Conservation (phyloP, 2,113 vertebrate genomes). For the Hystrix brachyura region DNA sequence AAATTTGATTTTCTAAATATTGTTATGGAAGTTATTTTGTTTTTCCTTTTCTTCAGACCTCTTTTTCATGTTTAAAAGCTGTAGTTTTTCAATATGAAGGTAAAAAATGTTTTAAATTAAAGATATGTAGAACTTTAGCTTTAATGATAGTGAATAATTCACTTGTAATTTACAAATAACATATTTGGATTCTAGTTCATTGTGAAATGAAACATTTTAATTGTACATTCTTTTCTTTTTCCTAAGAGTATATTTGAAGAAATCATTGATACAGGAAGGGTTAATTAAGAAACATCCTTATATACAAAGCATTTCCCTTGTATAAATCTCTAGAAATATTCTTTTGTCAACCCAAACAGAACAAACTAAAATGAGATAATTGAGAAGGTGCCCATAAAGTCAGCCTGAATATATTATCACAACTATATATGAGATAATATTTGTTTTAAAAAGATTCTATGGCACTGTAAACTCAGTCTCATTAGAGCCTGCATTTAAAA, state of each 20-base stretch:
- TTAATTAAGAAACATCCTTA: conserved; percentile 83
- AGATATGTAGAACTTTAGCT: conserved; percentile 74
- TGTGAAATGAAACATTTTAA: conserved; percentile 63
- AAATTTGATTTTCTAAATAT: conserved; percentile 7
- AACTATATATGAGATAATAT: conserved; percentile 94
- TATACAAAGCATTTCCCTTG: conserved; percentile 79
- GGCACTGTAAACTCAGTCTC: conserved; percentile 94
- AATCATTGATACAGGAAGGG: conserved; percentile 78
- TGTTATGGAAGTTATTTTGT: conserved; percentile 67
- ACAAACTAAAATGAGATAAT: conserved; percentile 91
- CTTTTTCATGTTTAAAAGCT: conserved; percentile 66
- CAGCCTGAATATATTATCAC: conserved; percentile 93
- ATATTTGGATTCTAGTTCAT: conserved; percentile 61
- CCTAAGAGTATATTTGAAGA: conserved; percentile 77
- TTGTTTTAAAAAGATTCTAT: conserved; percentile 95
- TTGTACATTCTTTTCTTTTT: conserved; percentile 68
- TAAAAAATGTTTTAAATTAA: conserved; percentile 68
- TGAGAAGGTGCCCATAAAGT: conserved; percentile 92
- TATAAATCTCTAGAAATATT: conserved; percentile 86
- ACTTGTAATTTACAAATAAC: conserved; percentile 68
- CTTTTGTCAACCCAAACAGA: conserved; percentile 89
- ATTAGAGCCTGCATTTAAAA: conserved; percentile 95
- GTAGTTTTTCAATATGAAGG: conserved; percentile 71
- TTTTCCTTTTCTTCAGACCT: conserved; percentile 17
- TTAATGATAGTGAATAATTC: conserved; percentile 75